Base-by-base conservation (phyloP, 1,140 invertebrate genomes). In the Polyergus mexicanus region DNA sequence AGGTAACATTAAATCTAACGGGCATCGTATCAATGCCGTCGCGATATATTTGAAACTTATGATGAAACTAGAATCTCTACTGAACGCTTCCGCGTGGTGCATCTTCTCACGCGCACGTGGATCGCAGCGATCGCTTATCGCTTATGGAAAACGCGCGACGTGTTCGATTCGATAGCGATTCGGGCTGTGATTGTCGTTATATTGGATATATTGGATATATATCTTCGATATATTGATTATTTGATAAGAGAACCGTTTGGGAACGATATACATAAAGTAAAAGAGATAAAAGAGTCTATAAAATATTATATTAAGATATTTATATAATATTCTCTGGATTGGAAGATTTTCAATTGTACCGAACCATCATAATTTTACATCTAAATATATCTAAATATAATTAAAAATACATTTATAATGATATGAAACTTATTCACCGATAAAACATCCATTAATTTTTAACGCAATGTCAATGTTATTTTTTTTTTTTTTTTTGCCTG, bases 61-160 rank as follows among this genome's bases (percentile, higher is more conserved):
- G 25, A 28, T 28, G 25, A 1, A 28, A 28, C 25, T 28, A 28
- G 25, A 28, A 28, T 28, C 25, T 28, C 60, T 65, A 38, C 41
- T 32, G 16, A 77, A 41, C 86, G 84, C 88, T 89, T 89, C 88
- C 87, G 88, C 87, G 60, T 81, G 84, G 84, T 81, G 88, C 87
- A 84, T 89, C 88, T 89, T 89, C 88, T 89, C 88, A 86, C 87
- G 87, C 71, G 84, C 60, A 62, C 38, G 63, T 78, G 68, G 77
- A 80, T 66, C 60, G 58, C 47, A 44, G 75, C 81, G 88, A 88
- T 89, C 68, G 68, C 69, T 86, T 89, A 88, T 89, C 87, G 75
- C 38, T 60, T 85, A 85, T 85, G 84, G 84, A 78, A 85, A 77
- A 85, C 75, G 84, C 63, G 54, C 76, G 54, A 56, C 62, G 54